Base-by-base conservation (phyloP, 2,113 vertebrate genomes). In the Mirounga angustirostris region DNA sequence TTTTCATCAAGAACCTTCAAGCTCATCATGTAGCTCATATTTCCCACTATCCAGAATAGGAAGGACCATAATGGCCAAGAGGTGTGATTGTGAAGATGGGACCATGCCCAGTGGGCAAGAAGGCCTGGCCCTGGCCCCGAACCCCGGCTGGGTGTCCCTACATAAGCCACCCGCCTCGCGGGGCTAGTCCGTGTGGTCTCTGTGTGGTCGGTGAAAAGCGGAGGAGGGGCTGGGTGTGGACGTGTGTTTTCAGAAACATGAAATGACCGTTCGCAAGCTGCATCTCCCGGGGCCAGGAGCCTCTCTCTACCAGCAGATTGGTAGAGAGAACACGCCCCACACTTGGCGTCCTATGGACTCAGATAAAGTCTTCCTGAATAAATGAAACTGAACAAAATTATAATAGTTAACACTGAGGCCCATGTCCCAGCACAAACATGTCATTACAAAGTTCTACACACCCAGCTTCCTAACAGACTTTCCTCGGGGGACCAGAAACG, bases 1-100 rank as follows among this genome's bases (percentile, higher is more conserved):
- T 7, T 9, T 21, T 28, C 50, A 28, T 54, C 59, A 5, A 2
- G 2, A 22, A 28, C 16, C 33, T 43, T 26, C 9, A 4, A 21
- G 21, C 21, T 19, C 40, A 3, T 1, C n/a, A 0, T 0, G 22
- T 2, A n/a, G 10, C 63, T 88, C 36, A 2, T 3, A 0, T 9
- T 36, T 4, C 73, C 7, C 43, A 43, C 24, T 46, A 28, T 0
- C 43, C 4, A 21, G 54, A 14, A 4, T 0, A 52, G 91, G 88
- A 30, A 33, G 56, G 82, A n/a, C 43, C 67, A 12, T 0, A 4
- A 13, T 0, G 11, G 40, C 13, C 36, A 5, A 30, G 50, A 40
- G 1, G 0, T 2, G 33, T 4, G 26, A 21, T 46, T 24, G 52
- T 46, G 88, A 40, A 78, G 54, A 83, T 4, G 26, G 3, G 36